Evolutionary conservation across 2,797 vertebrate genomes (phyloP).

Genomic region (Rallus crepitans): DNA sequence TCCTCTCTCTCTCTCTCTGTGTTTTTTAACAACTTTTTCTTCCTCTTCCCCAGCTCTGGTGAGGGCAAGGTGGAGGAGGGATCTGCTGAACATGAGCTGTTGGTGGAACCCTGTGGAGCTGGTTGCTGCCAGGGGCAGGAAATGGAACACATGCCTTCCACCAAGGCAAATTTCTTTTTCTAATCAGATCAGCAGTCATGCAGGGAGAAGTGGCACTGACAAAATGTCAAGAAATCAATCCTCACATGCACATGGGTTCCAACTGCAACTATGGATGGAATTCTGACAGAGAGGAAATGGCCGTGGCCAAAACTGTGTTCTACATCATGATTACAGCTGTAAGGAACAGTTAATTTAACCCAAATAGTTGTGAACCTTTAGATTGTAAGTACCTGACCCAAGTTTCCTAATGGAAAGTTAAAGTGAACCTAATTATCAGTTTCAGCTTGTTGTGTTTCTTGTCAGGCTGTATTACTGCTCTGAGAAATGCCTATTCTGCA

Average conservation of each 20-base stretch:
- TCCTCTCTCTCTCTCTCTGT: neutral
- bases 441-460: slow-evolving; percentile 4
- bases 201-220: slow-evolving; percentile 72
- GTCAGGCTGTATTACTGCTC: neutral
- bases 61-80: neutral
- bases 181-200: slow-evolving; percentile 70
- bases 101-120: slow-evolving; percentile 44
- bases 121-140: slow-evolving; percentile 68
- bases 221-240: slow-evolving; percentile 70
- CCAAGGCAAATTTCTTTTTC: slow-evolving; percentile 57
- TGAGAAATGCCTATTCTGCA: neutral
- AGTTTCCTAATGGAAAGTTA: slow-evolving; percentile 33
- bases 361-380: neutral
- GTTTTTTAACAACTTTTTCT: neutral
- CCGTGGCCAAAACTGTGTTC: slow-evolving; percentile 9
- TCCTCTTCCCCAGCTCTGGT: neutral
- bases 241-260: neutral
- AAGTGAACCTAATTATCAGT: slow-evolving; percentile 21
- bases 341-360: slow-evolving; percentile 50
- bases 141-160: slow-evolving; percentile 75
- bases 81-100: slow-evolving; percentile 7
- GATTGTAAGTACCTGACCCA: neutral
- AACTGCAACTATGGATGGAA: slow-evolving; percentile 26
- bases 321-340: slow-evolving; percentile 47
- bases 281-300: slow-evolving; percentile 56